Conservation (phyloP, 2,797 vertebrate genomes). For the Malacoraja senta region DNA sequence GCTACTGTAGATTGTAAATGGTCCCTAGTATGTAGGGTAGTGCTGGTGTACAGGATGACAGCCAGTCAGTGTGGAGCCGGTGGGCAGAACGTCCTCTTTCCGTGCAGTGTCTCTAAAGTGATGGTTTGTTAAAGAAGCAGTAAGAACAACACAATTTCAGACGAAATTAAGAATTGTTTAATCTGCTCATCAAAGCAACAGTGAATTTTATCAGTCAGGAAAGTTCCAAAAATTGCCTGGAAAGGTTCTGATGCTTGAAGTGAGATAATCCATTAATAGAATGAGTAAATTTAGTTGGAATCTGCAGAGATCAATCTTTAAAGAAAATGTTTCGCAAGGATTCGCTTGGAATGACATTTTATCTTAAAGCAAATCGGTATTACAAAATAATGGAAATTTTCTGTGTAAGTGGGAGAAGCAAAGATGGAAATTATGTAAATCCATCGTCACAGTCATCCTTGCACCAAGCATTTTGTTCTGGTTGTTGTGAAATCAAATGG, state of each 20-base stretch:
- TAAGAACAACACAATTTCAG: not conserved
- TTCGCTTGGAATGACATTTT: not conserved
- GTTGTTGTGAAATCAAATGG: not conserved
- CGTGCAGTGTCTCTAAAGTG: not conserved
- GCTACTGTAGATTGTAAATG: no score
- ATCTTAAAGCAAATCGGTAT: not conserved
- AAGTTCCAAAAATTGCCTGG: not conserved
- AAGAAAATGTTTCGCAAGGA: not conserved
- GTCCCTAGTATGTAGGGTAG: no score
- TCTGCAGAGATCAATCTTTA: not conserved
- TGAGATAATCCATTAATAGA: not conserved
- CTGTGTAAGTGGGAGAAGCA: not conserved
- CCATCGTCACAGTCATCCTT: not conserved
- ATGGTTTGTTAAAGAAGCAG: not conserved
- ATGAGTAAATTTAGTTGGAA: not conserved
- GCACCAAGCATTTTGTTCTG: not conserved
- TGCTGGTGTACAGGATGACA: no score
- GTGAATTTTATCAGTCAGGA: not conserved
- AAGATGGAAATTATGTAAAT: not conserved
- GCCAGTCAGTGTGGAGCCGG: no score
- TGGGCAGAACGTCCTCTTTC: no score
- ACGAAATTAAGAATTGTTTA: not conserved
- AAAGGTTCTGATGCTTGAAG: not conserved
- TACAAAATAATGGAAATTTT: not conserved
- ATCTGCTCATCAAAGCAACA: not conserved